A percentile compares a stretch with the other conserved stretches of the same genome.
Evolutionary conservation across 2,888 invertebrate species (phyloP).

Genomic region (Alcis repandata): DNA sequence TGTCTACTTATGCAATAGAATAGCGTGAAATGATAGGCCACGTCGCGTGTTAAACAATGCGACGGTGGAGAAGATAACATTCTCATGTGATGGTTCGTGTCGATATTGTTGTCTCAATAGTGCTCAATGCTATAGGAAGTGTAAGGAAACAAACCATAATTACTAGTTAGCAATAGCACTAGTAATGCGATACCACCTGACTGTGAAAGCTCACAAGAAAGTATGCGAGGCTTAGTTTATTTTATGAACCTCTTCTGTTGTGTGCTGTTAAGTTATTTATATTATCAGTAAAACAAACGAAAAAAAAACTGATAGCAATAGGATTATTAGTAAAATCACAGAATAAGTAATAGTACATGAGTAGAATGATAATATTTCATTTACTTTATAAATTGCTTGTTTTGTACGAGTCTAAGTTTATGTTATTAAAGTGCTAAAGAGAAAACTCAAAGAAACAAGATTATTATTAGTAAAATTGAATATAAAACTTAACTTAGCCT

Average conservation of each 20-base stretch:
- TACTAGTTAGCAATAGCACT: background rate
- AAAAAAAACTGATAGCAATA: too few species aligned
- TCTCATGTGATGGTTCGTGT: slow-evolving; percentile 33
- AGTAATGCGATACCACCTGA: background rate
- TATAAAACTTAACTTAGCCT: background rate
- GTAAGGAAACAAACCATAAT: slow-evolving; percentile 1
- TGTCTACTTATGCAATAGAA: background rate
- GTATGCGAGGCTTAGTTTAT: background rate
- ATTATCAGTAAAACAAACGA: too few species aligned
- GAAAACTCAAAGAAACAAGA: background rate
- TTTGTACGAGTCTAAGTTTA: background rate
- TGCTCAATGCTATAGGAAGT: slow-evolving; percentile 25
- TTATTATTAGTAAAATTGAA: too few species aligned
- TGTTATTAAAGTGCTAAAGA: background rate
- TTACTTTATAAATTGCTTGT: too few species aligned
- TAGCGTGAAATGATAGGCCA: background rate
- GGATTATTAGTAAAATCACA: too few species aligned
- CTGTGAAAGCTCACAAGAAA: background rate
- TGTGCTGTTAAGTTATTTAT: too few species aligned
- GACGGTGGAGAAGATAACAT: slow-evolving; percentile 33
- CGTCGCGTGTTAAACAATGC: slow-evolving; percentile 18
- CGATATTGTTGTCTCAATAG: slow-evolving; percentile 24
- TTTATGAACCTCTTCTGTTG: too few species aligned
- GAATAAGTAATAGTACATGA: too few species aligned
- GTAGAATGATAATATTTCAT: too few species aligned